Conservation (phyloP, 2,888 invertebrate genomes). For the Ormyrus nitidulus region DNA sequence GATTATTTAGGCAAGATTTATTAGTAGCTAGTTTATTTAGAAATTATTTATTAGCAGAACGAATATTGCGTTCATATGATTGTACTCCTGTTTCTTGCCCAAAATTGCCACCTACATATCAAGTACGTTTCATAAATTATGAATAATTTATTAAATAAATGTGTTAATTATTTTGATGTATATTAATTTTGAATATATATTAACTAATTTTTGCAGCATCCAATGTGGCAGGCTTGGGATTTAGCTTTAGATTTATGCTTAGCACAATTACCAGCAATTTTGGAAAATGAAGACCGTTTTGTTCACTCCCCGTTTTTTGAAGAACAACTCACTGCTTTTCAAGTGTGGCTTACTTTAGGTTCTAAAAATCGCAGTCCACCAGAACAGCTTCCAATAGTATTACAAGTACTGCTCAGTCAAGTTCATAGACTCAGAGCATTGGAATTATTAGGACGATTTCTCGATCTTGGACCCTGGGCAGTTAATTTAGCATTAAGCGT, state of each 20-base stretch:
- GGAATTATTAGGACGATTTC: constrained; percentile 93
- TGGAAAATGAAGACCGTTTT: constrained; percentile 80
- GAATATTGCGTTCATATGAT: constrained; percentile 96
- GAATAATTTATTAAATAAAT: constrained; percentile 2
- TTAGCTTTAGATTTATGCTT: constrained; percentile 95
- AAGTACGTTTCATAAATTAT: constrained; percentile 74
- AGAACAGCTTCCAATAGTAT: constrained; percentile 96
- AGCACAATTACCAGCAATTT: constrained; percentile 89
- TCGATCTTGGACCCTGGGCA: constrained; percentile 97
- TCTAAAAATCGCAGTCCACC: constrained; percentile 89
- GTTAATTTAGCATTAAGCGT: constrained; percentile 97
- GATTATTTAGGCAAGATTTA: constrained; percentile 96
- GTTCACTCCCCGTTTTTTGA: constrained; percentile 95
- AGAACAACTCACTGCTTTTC: constrained; percentile 98
- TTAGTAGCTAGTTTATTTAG: constrained; percentile 98
- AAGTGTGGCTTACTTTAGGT: constrained; percentile 92
- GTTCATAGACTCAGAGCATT: constrained; percentile 95
- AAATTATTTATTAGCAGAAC: constrained; percentile 96
- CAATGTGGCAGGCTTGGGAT: constrained; percentile 99
- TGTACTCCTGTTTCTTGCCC: constrained; percentile 97
- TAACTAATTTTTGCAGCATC: constrained; percentile 78
- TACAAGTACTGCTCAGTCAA: constrained; percentile 88
- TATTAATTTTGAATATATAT: constrained; percentile 27
- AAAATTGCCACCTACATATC: constrained; percentile 91
- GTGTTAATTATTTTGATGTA: background rate